Percentiles rank a stretch among this genome's conserved stretches.
Evolutionary conservation across 2,797 vertebrate species (phyloP).

Genomic region (Tauraco hartlaubi): DNA sequence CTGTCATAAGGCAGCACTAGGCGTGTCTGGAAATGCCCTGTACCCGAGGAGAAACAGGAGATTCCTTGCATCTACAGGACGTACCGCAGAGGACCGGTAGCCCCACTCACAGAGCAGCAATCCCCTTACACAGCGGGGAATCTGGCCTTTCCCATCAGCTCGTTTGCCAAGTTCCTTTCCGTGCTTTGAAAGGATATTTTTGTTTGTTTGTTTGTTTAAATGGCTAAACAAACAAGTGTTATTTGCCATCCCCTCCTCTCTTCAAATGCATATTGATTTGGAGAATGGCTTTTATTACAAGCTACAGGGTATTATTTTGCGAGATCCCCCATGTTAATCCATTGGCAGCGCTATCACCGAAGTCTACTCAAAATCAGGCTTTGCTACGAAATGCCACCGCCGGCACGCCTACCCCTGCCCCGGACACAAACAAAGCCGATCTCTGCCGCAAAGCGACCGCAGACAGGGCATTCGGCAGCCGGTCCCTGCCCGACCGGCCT

Average conservation of each 20-base stretch:
- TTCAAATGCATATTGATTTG: background rate
- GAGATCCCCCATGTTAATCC: slow-evolving; percentile 1
- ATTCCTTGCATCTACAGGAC: background rate
- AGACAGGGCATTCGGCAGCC: background rate
- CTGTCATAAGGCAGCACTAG: background rate
- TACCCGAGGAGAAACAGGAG: background rate
- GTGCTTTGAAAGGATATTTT: background rate
- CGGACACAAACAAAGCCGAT: background rate
- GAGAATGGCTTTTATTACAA: slow-evolving; percentile 22
- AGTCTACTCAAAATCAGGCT: slow-evolving; percentile 27
- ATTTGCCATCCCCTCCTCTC: background rate
- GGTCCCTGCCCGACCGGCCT: accelerated
- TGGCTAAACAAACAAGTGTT: background rate
- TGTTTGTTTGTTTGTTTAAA: slow-evolving; percentile 20
- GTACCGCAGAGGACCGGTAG: background rate
- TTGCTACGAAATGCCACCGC: background rate
- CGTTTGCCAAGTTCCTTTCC: background rate
- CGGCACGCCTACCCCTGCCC: background rate
- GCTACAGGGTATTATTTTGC: slow-evolving; percentile 12
- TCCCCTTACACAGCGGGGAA: background rate
- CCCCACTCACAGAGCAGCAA: background rate
- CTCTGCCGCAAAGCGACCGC: background rate
- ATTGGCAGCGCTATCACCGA: background rate
- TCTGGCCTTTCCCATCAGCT: background rate
- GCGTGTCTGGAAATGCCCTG: background rate